Base-by-base conservation (phyloP, 2,888 invertebrate genomes). In the Leucoma salicis region DNA sequence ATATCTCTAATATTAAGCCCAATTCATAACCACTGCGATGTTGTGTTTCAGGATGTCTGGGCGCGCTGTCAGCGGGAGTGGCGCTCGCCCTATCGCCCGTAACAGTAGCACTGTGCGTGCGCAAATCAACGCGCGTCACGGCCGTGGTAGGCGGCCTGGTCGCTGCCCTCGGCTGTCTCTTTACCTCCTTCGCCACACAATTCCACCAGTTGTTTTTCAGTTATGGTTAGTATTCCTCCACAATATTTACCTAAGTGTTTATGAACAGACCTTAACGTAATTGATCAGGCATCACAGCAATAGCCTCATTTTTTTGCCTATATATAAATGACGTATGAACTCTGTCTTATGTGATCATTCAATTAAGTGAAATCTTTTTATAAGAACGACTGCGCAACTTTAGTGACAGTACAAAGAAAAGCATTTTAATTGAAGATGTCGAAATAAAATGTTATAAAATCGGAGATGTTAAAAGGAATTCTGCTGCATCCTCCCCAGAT, bases 191-290 rank as follows among this genome's bases (percentile, higher is more conserved):
- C 78, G 96, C 96, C 43, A 94, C 95, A 45, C 95, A 96, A 82
- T 95, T 96, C 75, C 96, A 96, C 83, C 97, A 97, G 78, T 91
- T 96, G 46, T 96, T 95, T 90, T 95, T 96, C 91, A 96, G 96
- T 84, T 96, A 95, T 68, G 91, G 90, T 90, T 37, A 75, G 78
- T 47, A 37, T 24, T 16, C 13, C 8, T 18, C 0, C 11, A 15
- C 3, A 7, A 18, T 2, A n/a, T n/a, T n/a, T n/a, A n/a, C n/a
- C n/a, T n/a, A n/a, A n/a, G n/a, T n/a, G n/a, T n/a, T n/a, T n/a
- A n/a, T n/a, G n/a, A n/a, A n/a, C n/a, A n/a, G n/a, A n/a, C n/a
- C n/a, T n/a, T n/a, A n/a, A n/a, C n/a, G n/a, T n/a, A n/a, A n/a
- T n/a, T n/a, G n/a, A n/a, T n/a, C n/a, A n/a, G n/a, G n/a, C n/a